These are phyloP conservation scores for Drosophila subobscura DNA, from an alignment of 1,140 invertebrate species.

Conservation along the genomic window DNA sequence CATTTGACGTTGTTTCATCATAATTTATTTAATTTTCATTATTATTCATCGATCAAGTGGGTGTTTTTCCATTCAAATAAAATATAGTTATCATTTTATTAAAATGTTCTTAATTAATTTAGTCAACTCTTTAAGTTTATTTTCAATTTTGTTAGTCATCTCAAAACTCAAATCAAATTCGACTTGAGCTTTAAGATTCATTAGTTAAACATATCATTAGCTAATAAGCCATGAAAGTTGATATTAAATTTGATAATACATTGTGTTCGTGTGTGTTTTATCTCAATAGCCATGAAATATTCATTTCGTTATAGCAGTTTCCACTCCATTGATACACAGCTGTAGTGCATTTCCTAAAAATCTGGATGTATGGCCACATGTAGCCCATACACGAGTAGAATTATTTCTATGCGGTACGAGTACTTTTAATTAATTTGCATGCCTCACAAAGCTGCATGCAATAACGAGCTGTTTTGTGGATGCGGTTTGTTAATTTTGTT, in stretches of 20 bases:
- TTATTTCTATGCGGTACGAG: slow-evolving; percentile 14
- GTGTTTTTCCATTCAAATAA: slow-evolving; percentile 5
- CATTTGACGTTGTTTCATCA: background rate
- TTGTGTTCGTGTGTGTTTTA: slow-evolving; percentile 19
- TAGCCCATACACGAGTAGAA: slow-evolving; percentile 4
- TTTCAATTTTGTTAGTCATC: slow-evolving; percentile 35
- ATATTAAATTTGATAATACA: slow-evolving; percentile 57
- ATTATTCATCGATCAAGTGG: background rate
- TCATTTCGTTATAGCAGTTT: slow-evolving; percentile 30
- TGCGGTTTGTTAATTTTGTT: slow-evolving; percentile 57
- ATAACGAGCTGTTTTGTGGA: slow-evolving; percentile 30
- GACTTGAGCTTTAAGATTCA: slow-evolving; percentile 38
- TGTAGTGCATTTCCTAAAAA: slow-evolving; percentile 27
- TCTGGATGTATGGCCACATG: slow-evolving; percentile 17
- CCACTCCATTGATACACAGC: slow-evolving; percentile 14
- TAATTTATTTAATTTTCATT: slow-evolving; percentile 8
- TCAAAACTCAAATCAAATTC: slow-evolving; percentile 22
- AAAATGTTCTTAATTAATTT: background rate
- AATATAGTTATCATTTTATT: slow-evolving; percentile 1
- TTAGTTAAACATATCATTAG: slow-evolving; percentile 63
- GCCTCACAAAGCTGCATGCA: slow-evolving; percentile 31
- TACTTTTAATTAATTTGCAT: slow-evolving; percentile 67
- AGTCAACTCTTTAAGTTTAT: slow-evolving; percentile 4
- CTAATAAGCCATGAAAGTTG: slow-evolving; percentile 55
- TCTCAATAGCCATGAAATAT: slow-evolving; percentile 51